Evolutionary conservation across 37 sponge, comb jelly and placozoan genomes (phyloP).

Genomic region (Trichoplax adhaerens): DNA sequence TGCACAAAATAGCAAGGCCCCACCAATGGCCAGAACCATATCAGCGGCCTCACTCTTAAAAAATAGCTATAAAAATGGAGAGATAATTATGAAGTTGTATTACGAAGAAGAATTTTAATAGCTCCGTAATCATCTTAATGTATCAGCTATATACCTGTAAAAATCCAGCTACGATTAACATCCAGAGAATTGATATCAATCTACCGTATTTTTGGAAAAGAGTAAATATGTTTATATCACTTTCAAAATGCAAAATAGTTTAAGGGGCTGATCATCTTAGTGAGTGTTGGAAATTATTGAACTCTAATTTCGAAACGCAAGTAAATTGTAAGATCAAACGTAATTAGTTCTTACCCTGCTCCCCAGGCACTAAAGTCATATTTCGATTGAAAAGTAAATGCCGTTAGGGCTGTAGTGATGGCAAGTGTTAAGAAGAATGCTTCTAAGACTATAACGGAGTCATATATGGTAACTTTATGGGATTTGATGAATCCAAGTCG

Average conservation of each 20-base stretch:
- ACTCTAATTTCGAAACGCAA: too few species aligned
- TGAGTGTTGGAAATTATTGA: too few species aligned
- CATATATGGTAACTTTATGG: conserved; percentile 55
- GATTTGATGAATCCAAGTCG: too few species aligned
- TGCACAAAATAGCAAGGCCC: conserved; percentile 83
- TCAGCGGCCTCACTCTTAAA: conserved; percentile 55
- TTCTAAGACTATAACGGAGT: conserved; percentile 51
- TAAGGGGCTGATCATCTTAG: too few species aligned
- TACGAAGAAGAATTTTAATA: too few species aligned
- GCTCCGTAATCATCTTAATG: too few species aligned
- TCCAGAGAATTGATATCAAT: conserved; percentile 60
- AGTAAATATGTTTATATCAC: too few species aligned
- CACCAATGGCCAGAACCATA: conserved; percentile 67
- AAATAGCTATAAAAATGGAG: conserved; percentile 32
- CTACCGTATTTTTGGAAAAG: conserved; percentile 2
- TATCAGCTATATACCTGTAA: conserved; percentile 34
- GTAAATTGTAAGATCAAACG: too few species aligned
- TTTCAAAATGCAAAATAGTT: too few species aligned
- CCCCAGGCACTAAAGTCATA: conserved; percentile 95
- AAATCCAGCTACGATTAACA: conserved; percentile 56
- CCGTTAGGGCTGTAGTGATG: conserved; percentile 66
- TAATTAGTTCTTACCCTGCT: conserved; percentile 42
- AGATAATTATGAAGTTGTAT: neutral
- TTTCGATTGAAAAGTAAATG: conserved; percentile 84
- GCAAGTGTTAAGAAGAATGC: conserved; percentile 61